Base-by-base conservation (phyloP, 1,140 invertebrate genomes). In the Trichogramma pretiosum region DNA sequence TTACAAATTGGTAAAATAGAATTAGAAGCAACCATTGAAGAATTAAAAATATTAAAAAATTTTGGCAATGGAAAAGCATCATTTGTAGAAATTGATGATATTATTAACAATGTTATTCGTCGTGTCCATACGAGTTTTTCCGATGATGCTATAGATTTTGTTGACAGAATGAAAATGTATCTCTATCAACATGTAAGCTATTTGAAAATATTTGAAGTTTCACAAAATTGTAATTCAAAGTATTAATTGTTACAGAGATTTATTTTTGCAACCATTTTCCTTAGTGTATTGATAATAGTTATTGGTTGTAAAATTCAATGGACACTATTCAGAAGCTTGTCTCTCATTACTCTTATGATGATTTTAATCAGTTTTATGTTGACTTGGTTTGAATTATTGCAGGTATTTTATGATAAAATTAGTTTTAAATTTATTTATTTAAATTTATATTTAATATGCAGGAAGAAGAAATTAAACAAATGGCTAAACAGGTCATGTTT, bases 391-490 rank as follows among this genome's bases (percentile, higher is more conserved):
- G 50, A 59, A 9, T 55, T 67, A 30, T 16, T 66, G 39, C 45
- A 59, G 54, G 65, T 67, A 56, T 30, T 30, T 17, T 34, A 35
- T 19, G 33, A 19, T 39, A 39, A 19, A 16, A 41, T 33, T 23
- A 36, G 18, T n/a, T 34, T 17, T n/a, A 7, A 28, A 36, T 17
- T 26, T 23, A 40, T 40, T 41, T 34, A 44, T 45, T 10, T 24
- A 22, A 8, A 11, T 22, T 26, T 35, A 36, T 30, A 44, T 48
- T 33, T 36, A 18, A 11, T 34, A 47, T 21, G 16, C 21, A 67
- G 64, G 61, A 67, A 44, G 58, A 52, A 19, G 52, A 62, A 43
- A 59, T 63, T n/a, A 60, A 65, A 38, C 34, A 48, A 43, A 37
- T 33, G 24, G 53, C 58, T 3, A 39, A 51, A 17, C 58, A 59